These are phyloP conservation scores for Polypterus senegalus DNA, from an alignment of 2,113 vertebrate species.

Conservation along the genomic window DNA sequence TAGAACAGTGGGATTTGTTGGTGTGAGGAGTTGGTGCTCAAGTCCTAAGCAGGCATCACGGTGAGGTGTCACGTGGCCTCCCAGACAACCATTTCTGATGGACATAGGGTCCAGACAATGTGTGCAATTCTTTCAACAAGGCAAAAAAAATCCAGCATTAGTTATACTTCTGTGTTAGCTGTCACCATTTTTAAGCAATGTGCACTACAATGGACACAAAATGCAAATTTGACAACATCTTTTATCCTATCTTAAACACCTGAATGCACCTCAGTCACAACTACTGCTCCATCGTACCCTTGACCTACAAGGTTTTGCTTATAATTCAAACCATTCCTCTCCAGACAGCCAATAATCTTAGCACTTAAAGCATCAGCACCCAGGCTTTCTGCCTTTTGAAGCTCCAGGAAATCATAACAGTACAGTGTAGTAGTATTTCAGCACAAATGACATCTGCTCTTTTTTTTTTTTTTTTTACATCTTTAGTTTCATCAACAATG, in stretches of 20 bases:
- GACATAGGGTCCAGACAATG: too few relatives aligned
- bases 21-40: too few relatives aligned
- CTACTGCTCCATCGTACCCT: constrained; percentile 10
- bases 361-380: constrained; percentile 13
- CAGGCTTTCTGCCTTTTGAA: constrained; percentile 13
- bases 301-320: constrained; percentile 16
- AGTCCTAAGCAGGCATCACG: too few relatives aligned
- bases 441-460: constrained; percentile 15
- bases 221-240: too few relatives aligned
- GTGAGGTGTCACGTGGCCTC: too few relatives aligned
- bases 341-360: constrained; percentile 13
- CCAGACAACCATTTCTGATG: too few relatives aligned
- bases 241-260: not conserved
- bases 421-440: constrained; percentile 16
- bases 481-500: constrained; percentile 14
- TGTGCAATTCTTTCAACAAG: too few relatives aligned
- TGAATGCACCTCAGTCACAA: constrained; percentile 13
- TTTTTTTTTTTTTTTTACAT: constrained; percentile 11
- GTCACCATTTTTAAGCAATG: too few relatives aligned
- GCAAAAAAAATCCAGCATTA: too few relatives aligned
- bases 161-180: too few relatives aligned
- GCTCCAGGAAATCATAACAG: constrained; percentile 16
- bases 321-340: constrained; percentile 17
- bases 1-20: too few relatives aligned
- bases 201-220: too few relatives aligned